Conservation (phyloP, 2,888 invertebrate genomes). For the Acanthosepion esculentum region DNA sequence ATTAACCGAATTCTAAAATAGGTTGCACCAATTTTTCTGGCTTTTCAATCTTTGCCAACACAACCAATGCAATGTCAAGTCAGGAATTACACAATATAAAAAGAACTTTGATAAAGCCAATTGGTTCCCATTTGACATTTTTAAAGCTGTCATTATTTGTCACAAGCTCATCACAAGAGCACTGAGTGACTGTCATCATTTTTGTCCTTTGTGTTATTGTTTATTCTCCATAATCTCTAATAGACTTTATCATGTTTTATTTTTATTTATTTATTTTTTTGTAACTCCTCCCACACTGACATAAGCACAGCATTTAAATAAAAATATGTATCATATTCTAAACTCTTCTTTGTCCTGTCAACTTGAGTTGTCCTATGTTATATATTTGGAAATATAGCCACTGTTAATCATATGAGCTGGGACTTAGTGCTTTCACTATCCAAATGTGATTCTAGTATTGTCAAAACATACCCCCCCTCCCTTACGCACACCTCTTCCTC, state of each 20-base stretch:
- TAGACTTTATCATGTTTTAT: neutral
- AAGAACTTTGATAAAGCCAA: neutral
- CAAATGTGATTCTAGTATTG: no score
- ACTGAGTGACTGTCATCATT: constrained; percentile 37
- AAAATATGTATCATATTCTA: neutral
- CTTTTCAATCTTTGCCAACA: neutral
- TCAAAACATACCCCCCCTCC: no score
- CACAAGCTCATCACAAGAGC: constrained; percentile 35
- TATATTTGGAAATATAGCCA: neutral
- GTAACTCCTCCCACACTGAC: neutral
- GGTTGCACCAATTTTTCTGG: neutral
- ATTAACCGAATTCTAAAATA: constrained; percentile 8
- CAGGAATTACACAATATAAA: neutral
- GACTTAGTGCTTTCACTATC: no score
- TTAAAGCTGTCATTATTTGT: constrained; percentile 33
- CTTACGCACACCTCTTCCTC: no score
- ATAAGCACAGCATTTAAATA: neutral
- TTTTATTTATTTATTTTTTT: neutral
- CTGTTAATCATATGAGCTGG: no score
- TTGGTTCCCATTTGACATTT: neutral
- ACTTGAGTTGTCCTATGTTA: neutral
- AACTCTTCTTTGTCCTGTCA: neutral
- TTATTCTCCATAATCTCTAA: neutral
- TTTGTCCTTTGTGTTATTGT: neutral
- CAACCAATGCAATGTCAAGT: neutral